These are phyloP conservation scores for Orchesella flavescens DNA, from an alignment of 2,888 invertebrate genomes.

Conservation along the genomic window DNA sequence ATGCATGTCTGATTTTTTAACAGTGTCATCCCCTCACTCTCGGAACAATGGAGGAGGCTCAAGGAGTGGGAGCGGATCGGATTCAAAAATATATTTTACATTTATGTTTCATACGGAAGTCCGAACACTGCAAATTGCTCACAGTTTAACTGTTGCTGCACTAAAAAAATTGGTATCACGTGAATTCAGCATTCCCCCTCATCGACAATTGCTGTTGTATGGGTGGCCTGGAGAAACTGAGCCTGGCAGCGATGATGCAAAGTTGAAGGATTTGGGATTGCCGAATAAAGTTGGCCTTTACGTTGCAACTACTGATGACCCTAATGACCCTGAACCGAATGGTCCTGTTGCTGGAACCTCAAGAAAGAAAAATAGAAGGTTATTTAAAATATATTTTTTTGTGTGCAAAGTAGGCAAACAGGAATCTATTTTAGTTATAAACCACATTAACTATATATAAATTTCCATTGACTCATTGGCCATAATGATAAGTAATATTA, in stretches of 20 bases:
- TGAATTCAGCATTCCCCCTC: not conserved
- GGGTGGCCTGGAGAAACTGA: conserved; percentile 34
- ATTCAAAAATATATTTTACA: not conserved
- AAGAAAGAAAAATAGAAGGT: not conserved
- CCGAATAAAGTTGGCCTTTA: not conserved
- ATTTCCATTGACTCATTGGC: too few relatives aligned
- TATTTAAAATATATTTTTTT: too few relatives aligned
- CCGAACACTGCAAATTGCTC: not conserved
- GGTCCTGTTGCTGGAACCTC: conserved; percentile 16
- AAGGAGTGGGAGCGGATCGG: not conserved
- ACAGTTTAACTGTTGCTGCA: not conserved
- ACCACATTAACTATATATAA: too few relatives aligned
- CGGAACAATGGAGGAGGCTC: not conserved
- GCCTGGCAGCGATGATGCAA: not conserved
- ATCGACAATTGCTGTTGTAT: conserved; percentile 21
- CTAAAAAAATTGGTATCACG: not conserved
- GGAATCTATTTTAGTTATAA: too few relatives aligned
- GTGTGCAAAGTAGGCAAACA: too few relatives aligned
- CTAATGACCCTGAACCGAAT: not conserved
- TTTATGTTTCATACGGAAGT: not conserved
- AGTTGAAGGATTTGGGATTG: conserved; percentile 16
- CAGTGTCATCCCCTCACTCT: too few relatives aligned
- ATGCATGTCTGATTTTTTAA: too few relatives aligned
- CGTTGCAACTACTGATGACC: not conserved
- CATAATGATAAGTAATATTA: too few relatives aligned